These are phyloP conservation scores for Bombylius discolor DNA, from an alignment of 2,888 invertebrate genomes.

Conservation along the genomic window DNA sequence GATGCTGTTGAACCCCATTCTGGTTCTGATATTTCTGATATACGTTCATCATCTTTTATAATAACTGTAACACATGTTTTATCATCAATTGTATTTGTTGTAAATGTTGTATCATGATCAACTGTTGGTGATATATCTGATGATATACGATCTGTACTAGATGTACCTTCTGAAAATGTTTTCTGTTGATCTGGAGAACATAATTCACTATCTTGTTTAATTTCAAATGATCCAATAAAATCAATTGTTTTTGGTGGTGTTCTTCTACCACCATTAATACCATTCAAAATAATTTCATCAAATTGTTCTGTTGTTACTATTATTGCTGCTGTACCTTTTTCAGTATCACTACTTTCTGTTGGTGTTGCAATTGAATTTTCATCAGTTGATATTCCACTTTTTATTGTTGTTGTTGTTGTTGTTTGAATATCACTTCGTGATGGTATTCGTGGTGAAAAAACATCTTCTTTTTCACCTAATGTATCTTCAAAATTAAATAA, in stretches of 20 bases:
- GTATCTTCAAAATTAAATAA: constrained; percentile 21
- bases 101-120: constrained; percentile 16
- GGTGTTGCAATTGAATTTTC: constrained; percentile 6
- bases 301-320: neutral
- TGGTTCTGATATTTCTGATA: constrained; percentile 20
- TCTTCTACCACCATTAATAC: neutral
- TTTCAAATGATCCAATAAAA: constrained; percentile 1
- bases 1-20: constrained; percentile 16
- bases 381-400: constrained; percentile 8
- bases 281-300: neutral
- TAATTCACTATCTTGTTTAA: constrained; percentile 10
- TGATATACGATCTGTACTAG: constrained; percentile 12
- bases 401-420: constrained; percentile 8
- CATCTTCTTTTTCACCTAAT: constrained; percentile 17
- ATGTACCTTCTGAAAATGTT: constrained; percentile 17
- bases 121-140: constrained; percentile 15
- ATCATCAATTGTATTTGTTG: constrained; percentile 16
- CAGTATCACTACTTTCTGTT: constrained; percentile 2
- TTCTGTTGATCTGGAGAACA: constrained; percentile 19
- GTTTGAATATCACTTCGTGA: constrained; percentile 11
- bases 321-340: neutral
- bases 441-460: constrained; percentile 15
- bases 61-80: constrained; percentile 17
- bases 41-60: constrained; percentile 17
- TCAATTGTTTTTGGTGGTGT: constrained; percentile 13